Evolutionary conservation across 2,113 vertebrate genomes (phyloP), one percentile per base, ranked within the genome.

Genomic region (Hirundichthys speculiger): DNA sequence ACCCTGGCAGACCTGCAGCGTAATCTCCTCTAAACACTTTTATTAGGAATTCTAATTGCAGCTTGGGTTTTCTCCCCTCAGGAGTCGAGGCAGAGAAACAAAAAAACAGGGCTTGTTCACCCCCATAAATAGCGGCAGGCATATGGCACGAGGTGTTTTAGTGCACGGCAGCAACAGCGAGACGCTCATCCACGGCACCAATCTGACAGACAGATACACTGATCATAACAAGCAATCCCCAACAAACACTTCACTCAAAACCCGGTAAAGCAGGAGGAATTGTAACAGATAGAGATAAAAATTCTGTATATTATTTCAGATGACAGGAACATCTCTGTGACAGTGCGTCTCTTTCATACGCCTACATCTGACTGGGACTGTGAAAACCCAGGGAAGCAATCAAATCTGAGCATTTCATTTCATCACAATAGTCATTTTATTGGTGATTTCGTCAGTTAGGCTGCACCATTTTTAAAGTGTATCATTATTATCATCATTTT

Each of bases 31-130:
- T 83, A 79, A 91, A 90, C 16, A 59, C 79, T 84, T 88, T 89
- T 89, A 91, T 91, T 90, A 91, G 82, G 82, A 83, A 78, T 73
- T 86, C 56, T 86, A 89, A 90, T 90, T 90, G 83, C 76, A 47
- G 70, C 69, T 82, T 43, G 47, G 77, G 63, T 71, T 85, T 82
- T 69, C 50, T 71, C 73, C 62, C 81, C 88, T 54, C 64, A 88
- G 78, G 73, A 84, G 64, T 70, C 65, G 65, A 67, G 69, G 80
- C 77, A 79, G 52, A 65, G 68, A 69, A 74, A 80, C 80, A 88
- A 85, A 89, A 85, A 89, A 82, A 60, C 21, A 34, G 25, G 53
- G 69, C 68, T 79, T 77, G 83, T 84, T 76, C 64, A 84, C 75
- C 73, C n/a, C 46, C 64, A 81, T 69, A 83, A 81, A 59, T 56